These are phyloP conservation scores for Teinopalpus imperialis DNA, from an alignment of 2,888 invertebrate genomes.

Conservation along the genomic window DNA sequence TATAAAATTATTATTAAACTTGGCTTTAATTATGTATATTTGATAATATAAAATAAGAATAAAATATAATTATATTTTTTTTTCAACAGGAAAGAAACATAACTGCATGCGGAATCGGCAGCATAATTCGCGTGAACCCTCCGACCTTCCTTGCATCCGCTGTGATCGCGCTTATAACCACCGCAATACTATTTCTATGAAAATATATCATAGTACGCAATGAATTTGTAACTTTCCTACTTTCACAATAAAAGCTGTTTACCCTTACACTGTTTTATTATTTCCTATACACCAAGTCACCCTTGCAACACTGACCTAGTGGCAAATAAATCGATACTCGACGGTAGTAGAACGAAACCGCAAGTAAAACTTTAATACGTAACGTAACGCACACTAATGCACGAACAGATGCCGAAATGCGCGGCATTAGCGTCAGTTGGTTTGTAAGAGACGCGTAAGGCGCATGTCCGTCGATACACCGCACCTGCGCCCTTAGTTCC, in stretches of 20 bases:
- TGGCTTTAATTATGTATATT: no score
- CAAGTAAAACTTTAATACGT: conserved; percentile 29
- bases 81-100: conserved; percentile 63
- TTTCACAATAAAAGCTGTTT: conserved; percentile 71
- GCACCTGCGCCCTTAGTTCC: conserved; percentile 54
- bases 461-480: conserved; percentile 57
- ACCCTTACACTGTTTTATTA: conserved; percentile 38
- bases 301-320: conserved; percentile 61
- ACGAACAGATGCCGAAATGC: conserved; percentile 26
- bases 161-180: conserved; percentile 35
- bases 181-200: conserved; percentile 38
- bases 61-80: conserved; percentile 9
- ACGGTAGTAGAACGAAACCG: conserved; percentile 20
- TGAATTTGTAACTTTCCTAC: conserved; percentile 73
- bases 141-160: conserved; percentile 39
- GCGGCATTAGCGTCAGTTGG: conserved; percentile 37
- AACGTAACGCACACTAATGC: conserved; percentile 29
- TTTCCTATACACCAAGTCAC: conserved; percentile 26
- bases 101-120: conserved; percentile 63
- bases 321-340: conserved; percentile 57
- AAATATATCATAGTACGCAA: conserved; percentile 27
- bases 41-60: neutral
- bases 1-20: no score
- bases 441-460: conserved; percentile 44
- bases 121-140: conserved; percentile 42